Evolutionary conservation across 2,113 vertebrate genomes (phyloP), one percentile per base, ranked within the genome.

Genomic region (Mirounga angustirostris): DNA sequence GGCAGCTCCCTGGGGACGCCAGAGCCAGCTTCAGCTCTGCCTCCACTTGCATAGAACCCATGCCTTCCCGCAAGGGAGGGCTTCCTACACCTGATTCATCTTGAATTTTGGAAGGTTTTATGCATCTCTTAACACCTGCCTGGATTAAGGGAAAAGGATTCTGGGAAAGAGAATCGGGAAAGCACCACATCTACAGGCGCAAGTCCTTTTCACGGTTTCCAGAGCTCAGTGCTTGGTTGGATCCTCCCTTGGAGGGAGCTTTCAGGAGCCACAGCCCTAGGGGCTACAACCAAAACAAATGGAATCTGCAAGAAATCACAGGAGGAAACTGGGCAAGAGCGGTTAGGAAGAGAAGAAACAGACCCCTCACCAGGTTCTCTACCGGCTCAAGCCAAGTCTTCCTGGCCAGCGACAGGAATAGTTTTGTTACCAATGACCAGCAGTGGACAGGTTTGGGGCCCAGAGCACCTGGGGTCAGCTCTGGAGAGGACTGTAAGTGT

Each of bases 1-100:
- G 14, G 30, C 6, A 16, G 11, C 73, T 58, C 93, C 50, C 82
- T 0, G 21, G 89, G 40, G 61, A 1, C 81, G 69, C 63, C 46
- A 88, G 91, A 97, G 96, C 59, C 86, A 78, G 74, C 79, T 88
- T 95, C 59, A 88, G 69, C 63, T 92, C 43, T 90, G 96, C 67
- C 90, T 79, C 58, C 84, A 86, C 46, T 28, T 74, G 50, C 97
- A 85, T 36, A 67, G 74, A 92, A 91, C 58, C 36, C 33, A 11
- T 1, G 5, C 1, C 73, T 96, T 91, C 56, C 92, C 14, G 33
- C 15, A 14, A 10, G 24, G 46, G 74, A 96, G n/a, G 69, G 90
- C 93, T 94, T 43, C n/a, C 36, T 67, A 82, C 80, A 71, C 84
- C 94, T 95, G 85, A 85, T 98, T 98, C 54, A 95, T 79, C 63